Evolutionary conservation across 2,113 vertebrate species (phyloP), one percentile per base, ranked within the genome.

Genomic region (Potamarius usumacintae): DNA sequence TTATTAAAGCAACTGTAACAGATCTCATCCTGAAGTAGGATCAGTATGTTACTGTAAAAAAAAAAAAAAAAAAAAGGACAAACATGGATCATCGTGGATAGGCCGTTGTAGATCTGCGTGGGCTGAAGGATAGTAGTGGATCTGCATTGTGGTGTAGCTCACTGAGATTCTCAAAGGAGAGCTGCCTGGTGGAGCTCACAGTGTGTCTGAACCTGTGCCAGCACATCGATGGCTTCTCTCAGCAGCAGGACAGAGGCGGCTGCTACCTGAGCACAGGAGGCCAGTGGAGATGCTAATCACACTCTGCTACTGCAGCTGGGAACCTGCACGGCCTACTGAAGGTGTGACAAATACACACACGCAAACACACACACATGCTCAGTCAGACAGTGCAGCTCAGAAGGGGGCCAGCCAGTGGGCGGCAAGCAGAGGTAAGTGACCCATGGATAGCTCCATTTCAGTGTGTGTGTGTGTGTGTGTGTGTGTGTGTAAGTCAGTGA

Each of bases 361-460:
- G 25, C 22, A 60, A 12, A 86, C 67, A 88, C 87, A 82, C 82
- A 90, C 82, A 89, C 74, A 65, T 7, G 30, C 79, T 25, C 74
- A 85, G 67, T 69, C 79, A 95, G 94, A 95, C 93, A 94, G 93
- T 94, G 90, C 92, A 87, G 88, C 90, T 90, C 90, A 93, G 89
- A 91, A 94, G 93, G 92, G 93, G 90, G 92, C 86, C 88, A 92
- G 89, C 90, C 92, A 91, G 92, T 91, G 78, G 93, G 92, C 89
- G 92, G 90, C 92, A 89, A 92, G 92, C 93, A 91, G 92, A 93
- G 92, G 92, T 93, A 93, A 93, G 91, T 95, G 94, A 95, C 92
- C 94, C 94, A 92, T 90, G 90, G 90, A 92, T 91, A 91, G 90
- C 93, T 92, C 88, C 91, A 91, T 92, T 80, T 88, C 74, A 82